A percentile compares a stretch with the other conserved stretches of the same genome.
These are phyloP conservation scores for Elanus axillaris DNA, from an alignment of 2,113 vertebrate species.

Conservation along the genomic window DNA sequence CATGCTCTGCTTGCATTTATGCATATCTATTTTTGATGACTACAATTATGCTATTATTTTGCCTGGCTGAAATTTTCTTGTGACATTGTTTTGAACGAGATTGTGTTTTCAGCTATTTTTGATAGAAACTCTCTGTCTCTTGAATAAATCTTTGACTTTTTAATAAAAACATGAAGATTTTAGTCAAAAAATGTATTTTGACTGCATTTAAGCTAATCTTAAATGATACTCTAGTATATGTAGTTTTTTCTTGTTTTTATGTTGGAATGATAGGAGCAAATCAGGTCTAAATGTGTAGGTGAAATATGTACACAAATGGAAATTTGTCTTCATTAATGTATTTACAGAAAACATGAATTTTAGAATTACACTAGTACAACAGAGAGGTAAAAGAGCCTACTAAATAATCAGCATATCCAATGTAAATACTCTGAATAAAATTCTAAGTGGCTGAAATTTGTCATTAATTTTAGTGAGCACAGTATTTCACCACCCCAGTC, in stretches of 20 bases:
- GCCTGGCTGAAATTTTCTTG: background rate
- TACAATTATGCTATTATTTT: background rate
- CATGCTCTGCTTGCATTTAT: background rate
- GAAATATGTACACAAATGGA: background rate
- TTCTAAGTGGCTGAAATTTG: background rate
- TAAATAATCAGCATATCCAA: background rate
- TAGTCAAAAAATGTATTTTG: background rate
- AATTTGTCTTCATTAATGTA: background rate
- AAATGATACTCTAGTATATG: background rate
- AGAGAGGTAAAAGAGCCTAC: background rate
- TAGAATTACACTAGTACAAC: background rate
- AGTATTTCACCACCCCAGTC: background rate
- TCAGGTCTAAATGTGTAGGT: background rate
- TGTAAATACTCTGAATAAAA: background rate
- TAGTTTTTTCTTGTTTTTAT: background rate
- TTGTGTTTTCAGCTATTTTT: background rate
- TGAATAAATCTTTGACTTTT: background rate
- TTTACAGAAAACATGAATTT: background rate
- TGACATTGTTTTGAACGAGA: background rate
- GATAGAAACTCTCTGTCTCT: background rate
- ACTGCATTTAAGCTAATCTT: background rate
- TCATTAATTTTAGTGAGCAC: background rate
- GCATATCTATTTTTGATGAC: background rate
- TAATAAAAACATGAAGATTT: background rate
- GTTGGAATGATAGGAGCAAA: background rate